Conservation (phyloP, 1,140 invertebrate species). For the Drosophila mojavensis region DNA sequence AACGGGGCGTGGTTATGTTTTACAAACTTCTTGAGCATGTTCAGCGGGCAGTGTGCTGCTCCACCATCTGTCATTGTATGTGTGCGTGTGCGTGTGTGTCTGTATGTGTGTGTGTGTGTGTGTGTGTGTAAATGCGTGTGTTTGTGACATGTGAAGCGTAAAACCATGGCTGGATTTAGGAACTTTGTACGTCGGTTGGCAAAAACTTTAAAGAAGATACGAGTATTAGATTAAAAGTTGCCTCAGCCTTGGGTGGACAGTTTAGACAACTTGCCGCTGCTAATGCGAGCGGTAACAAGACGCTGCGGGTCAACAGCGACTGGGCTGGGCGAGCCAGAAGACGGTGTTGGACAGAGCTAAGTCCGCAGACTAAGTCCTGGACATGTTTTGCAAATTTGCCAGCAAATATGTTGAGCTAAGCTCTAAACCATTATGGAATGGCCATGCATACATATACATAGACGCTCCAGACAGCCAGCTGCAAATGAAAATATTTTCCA, state of each 20-base stretch:
- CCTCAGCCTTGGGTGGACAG: conserved; percentile 67
- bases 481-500: conserved; percentile 41
- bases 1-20: conserved; percentile 74
- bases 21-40: conserved; percentile 81
- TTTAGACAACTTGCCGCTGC: conserved; percentile 72
- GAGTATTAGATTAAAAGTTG: conserved; percentile 80
- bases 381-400: conserved; percentile 74
- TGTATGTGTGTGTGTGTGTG: conserved; percentile 30
- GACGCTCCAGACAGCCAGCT: conserved; percentile 16
- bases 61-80: conserved; percentile 34
- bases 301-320: conserved; percentile 21
- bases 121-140: conserved; percentile 64
- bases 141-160: conserved; percentile 80
- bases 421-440: conserved; percentile 15
- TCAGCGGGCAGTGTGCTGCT: conserved; percentile 60
- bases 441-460: conserved; percentile 23
- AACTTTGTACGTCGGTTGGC: conserved; percentile 71
- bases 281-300: conserved; percentile 54
- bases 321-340: conserved; percentile 6
- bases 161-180: conserved; percentile 81
- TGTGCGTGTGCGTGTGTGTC: conserved; percentile 27
- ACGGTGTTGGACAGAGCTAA: conserved; percentile 8
- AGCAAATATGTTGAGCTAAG: conserved; percentile 60
- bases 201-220: conserved; percentile 49
- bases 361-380: conserved; percentile 35